phyloP scores from a whole-genome alignment of 1,140 invertebrate species.

The Solenopsis fugax region DNA sequence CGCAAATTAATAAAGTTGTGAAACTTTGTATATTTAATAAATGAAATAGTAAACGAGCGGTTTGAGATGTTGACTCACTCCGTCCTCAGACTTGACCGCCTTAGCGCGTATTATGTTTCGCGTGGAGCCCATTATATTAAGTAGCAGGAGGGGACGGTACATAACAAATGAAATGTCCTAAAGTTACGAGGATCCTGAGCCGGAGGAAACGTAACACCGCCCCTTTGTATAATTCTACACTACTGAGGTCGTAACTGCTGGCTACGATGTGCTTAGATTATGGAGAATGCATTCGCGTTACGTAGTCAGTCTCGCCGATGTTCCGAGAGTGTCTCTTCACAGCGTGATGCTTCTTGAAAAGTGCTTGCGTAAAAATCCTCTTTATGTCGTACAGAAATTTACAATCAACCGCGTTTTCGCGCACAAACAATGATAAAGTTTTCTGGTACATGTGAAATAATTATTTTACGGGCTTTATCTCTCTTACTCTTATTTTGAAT shows the following conservation, averaged over 20 bases:
- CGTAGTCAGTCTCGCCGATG: constrained; percentile 49
- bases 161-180: constrained; percentile 66
- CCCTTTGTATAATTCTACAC: constrained; percentile 66
- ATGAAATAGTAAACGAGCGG: constrained; percentile 7
- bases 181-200: constrained; percentile 56
- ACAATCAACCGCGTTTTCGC: neutral
- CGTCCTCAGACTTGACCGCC: constrained; percentile 29
- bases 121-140: constrained; percentile 58
- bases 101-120: constrained; percentile 49
- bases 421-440: constrained; percentile 17
- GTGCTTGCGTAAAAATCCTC: constrained; percentile 48
- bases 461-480: neutral
- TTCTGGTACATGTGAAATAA: neutral
- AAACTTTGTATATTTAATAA: neutral
- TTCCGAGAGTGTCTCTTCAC: constrained; percentile 39
- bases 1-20: neutral
- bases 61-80: constrained; percentile 9
- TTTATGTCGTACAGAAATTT: constrained; percentile 21
- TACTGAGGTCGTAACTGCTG: constrained; percentile 58
- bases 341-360: constrained; percentile 28
- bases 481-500: neutral
- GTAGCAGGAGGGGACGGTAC: constrained; percentile 44
- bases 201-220: constrained; percentile 59
- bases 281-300: constrained; percentile 61
- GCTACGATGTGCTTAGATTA: constrained; percentile 63